Percentiles rank a stretch among this genome's conserved stretches.
Evolutionary conservation across 2,113 vertebrate genomes (phyloP).

Genomic region (Oreocharis arfaki): DNA sequence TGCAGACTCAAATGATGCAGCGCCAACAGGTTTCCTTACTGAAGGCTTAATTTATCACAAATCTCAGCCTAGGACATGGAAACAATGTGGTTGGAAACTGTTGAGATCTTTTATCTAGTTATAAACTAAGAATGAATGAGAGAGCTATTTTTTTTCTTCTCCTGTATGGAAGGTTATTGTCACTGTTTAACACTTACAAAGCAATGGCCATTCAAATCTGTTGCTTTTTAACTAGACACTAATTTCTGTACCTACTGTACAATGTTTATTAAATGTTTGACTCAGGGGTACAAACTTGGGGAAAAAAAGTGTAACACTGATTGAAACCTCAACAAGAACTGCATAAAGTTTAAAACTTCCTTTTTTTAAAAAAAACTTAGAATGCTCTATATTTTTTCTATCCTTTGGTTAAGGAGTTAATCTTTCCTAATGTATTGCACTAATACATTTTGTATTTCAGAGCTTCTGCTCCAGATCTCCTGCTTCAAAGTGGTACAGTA

Average conservation of each 20-base stretch:
- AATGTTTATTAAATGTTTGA: slow-evolving; percentile 63
- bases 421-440: slow-evolving; percentile 41
- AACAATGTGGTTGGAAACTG: not conserved
- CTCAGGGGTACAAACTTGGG: slow-evolving; percentile 77
- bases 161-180: not conserved
- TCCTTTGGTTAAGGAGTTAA: not conserved
- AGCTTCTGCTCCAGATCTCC: not conserved
- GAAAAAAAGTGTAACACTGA: slow-evolving; percentile 66
- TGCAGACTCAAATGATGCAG: not conserved
- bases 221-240: slow-evolving; percentile 53
- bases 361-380: not conserved
- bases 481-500: slow-evolving; percentile 22
- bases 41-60: not conserved
- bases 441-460: slow-evolving; percentile 43
- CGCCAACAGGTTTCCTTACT: not conserved
- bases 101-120: slow-evolving; percentile 31
- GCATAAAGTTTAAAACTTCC: not conserved
- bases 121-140: not conserved
- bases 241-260: slow-evolving; percentile 72
- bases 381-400: slow-evolving; percentile 23
- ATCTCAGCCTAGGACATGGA: not conserved
- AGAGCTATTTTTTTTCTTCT: not conserved
- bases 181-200: slow-evolving; percentile 25
- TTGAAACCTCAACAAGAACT: slow-evolving; percentile 57
- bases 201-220: slow-evolving; percentile 14